Evolutionary conservation across 2,888 invertebrate species (phyloP), one percentile per base, ranked within the genome.

Genomic region (Tryphoninae sp.): DNA sequence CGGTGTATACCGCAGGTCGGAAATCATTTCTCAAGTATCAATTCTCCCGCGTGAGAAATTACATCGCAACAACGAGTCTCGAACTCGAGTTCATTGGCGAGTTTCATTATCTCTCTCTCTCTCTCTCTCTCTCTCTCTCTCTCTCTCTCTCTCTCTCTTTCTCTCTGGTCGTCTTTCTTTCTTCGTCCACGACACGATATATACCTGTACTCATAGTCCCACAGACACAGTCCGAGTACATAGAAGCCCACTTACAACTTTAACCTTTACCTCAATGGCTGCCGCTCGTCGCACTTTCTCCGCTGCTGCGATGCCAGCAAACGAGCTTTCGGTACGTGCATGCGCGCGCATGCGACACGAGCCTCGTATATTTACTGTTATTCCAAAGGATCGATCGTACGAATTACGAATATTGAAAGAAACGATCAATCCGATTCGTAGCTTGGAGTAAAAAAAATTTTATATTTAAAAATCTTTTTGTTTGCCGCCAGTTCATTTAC

Each of bases 211-310:
- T 33, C 33, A 33, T 33, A 33, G 33, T 55, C 13, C 26, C 51
- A 59, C 13, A 26, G 16, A 78, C 45, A 61, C 58, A 42, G 67
- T 49, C 51, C 16, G 69, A 68, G 64, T 19, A 59, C 49, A 68
- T 19, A 2, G 33, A 22, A 62, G 49, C 40, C 62, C 84, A 86
- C 88, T 84, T 87, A 86, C 19, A 86, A 87, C 88, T 88, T 88
- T 89, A 89, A 89, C 89, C 89, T 90, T 89, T 90, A 90, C 89
- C 90, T 90, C 90, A 88, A 90, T 89, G 86, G 88, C 86, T 81
- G 81, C 55, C 75, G 80, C 72, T 79, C 82, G 86, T 86, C 88
- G 89, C 90, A 90, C 90, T 90, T 90, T 90, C 90, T 89, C 90
- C 89, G 87, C 83, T 86, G 64, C 77, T 51, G 61, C 59, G 76